Evolutionary conservation across 92 coral and sea anemone species (phyloP), one percentile per base, ranked within the genome.

Genomic region (Micromussa lordhowensis): DNA sequence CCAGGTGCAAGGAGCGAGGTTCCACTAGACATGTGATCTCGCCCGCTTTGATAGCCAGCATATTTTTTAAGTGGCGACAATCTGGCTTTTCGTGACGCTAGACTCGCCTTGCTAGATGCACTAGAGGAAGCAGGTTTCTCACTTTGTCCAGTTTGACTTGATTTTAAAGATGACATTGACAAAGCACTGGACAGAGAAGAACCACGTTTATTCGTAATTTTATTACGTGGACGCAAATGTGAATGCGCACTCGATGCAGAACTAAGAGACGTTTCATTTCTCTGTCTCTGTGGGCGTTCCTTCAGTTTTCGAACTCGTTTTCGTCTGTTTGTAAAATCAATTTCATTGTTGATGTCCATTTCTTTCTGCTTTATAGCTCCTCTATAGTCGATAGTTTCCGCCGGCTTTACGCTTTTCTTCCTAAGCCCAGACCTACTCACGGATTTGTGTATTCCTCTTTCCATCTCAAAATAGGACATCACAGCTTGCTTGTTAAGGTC

Each of bases 261-360:
- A 78, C 96, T 93, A 51, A 83, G 79, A 24, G 68, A 38, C 3
- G 90, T 78, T 4, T 59, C 90, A n/a, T 73, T 86, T 18, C 95
- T 82, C 14, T 83, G 36, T 48, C 31, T 82, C 21, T 73, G 34
- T 12, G 94, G 96, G 44, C 96, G 92, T 44, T 91, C 90, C 77
- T 91, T 91, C 2, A 86, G 91, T 82, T 92, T 95, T 18, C 91
- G 95, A 32, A 93, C 81, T 82, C 93, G 77, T 75, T 93, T 95
- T 36, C 87, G 83, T 32, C 92, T 78, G 40, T 88, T 53, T 32
- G 68, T 84, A 83, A 85, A 84, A 53, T 91, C 96, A 17, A 48
- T 26, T 1, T 44, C 75, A 15, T 89, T 84, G 11, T 86, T 82
- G 19, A 85, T 82, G 48, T 85, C 88, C 26, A 63, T 82, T 32